Percentiles rank a stretch among this genome's conserved stretches.
phyloP scores from a whole-genome alignment of 2,113 vertebrate species.

The Atherinomorus stipes region DNA sequence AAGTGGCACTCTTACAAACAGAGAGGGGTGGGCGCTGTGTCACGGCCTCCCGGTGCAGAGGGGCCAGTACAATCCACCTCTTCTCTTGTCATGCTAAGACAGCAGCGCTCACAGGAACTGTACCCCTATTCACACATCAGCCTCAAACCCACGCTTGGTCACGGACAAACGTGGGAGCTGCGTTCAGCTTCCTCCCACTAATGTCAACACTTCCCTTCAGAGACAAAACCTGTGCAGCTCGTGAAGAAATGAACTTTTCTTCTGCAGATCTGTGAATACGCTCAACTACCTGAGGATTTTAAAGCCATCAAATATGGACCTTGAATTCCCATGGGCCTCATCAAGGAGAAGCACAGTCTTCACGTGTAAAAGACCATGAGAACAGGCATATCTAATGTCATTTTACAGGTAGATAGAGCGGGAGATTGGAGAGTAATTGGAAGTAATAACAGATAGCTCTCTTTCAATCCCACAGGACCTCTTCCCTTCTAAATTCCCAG shows the following conservation, averaged over 20 bases:
- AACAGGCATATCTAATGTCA: slow-evolving; percentile 84
- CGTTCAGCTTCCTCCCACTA: slow-evolving; percentile 49
- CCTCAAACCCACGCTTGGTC: slow-evolving; percentile 61
- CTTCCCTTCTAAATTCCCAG: slow-evolving; percentile 65
- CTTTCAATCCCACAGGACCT: slow-evolving; percentile 71
- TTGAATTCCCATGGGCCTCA: slow-evolving; percentile 72
- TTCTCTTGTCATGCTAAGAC: slow-evolving; percentile 83
- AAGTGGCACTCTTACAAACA: slow-evolving; percentile 73
- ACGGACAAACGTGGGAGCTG: slow-evolving; percentile 44
- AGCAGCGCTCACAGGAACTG: slow-evolving; percentile 80
- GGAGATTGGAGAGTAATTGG: slow-evolving; percentile 84
- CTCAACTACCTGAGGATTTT: slow-evolving; percentile 65
- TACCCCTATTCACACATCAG: slow-evolving; percentile 72
- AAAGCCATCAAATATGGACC: slow-evolving; percentile 57
- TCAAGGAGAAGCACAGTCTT: slow-evolving; percentile 65
- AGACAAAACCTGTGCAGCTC: slow-evolving; percentile 66
- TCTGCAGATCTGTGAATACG: slow-evolving; percentile 44
- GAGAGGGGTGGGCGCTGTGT: slow-evolving; percentile 69
- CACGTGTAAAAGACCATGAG: slow-evolving; percentile 75
- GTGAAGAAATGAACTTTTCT: slow-evolving; percentile 56
- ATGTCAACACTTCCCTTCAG: slow-evolving; percentile 68
- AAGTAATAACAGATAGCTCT: slow-evolving; percentile 84
- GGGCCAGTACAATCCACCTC: slow-evolving; percentile 62
- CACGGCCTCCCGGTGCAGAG: slow-evolving; percentile 36
- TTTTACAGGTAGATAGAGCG: slow-evolving; percentile 86